Base-by-base conservation (phyloP, 1,140 invertebrate species). In the Cydia splendana region DNA sequence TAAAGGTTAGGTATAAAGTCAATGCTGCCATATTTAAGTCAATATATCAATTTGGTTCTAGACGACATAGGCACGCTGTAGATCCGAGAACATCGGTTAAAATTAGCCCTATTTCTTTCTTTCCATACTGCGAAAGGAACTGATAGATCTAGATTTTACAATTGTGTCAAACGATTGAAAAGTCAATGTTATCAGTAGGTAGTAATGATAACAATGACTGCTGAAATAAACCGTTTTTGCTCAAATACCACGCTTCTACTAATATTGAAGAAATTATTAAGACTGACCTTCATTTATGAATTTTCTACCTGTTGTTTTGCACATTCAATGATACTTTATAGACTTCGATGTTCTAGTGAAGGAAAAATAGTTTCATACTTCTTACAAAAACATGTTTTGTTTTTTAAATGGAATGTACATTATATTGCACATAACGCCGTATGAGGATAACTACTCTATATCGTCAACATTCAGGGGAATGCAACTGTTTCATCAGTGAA, bases 231-330 rank as follows among this genome's bases (percentile, higher is more conserved):
- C 57, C 7, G 15, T 53, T 12, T 62, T 62, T 38, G 65, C 65
- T 34, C 65, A 65, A 18, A 67, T 1, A 34, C 4, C 10, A 67
- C 15, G 65, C 65, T 67, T 67, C n/a, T 38, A 67, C 65, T 30
- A 30, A 65, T 20, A 65, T 30, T 28, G 24, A 65, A 65, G 38
- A 67, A 67, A 67, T 34, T 38, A 38, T 67, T 34, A 38, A 67
- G 65, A 67, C 65, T 67, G 30, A 67, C 65, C 65, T 38, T 12
- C 10, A 67, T 67, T 10, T 67, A 67, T 38, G 12, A 67, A 24
- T 34, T 34, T 34, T 67, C 28, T 65, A 65, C 24, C 10, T 24
- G 20, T 24, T 62, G 15, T 62, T 62, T 62, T 62, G 18, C 20
- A 12, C 57, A 24, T 9, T 18, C 2, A 57, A 57, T 18, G 51